Evolutionary conservation across 2,113 vertebrate species (phyloP), one percentile per base, ranked within the genome.

Genomic region (Gorsachius goisagi): DNA sequence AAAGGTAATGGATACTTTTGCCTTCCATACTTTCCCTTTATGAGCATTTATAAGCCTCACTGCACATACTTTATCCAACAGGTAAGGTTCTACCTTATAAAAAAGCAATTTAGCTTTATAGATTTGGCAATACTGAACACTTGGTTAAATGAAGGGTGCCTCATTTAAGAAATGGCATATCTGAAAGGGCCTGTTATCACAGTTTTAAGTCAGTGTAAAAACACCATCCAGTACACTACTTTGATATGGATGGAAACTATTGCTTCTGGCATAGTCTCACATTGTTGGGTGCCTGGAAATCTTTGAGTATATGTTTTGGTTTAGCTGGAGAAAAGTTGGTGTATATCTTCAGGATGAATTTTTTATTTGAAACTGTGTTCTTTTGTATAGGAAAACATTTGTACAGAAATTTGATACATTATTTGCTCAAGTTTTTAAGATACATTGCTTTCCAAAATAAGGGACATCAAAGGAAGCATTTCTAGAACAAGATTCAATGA

Each of bases 51-150:
- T 94, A 96, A 96, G 96, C 93, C 95, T 96, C 95, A 88, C 89
- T 96, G 92, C 90, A 92, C 89, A 94, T 97, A 95, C 95, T 96
- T 97, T 95, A 94, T 93, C 91, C 92, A 97, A 96, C 96, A 95
- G 93, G 93, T 96, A 96, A 96, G 72, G 77, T 82, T 94, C 89
- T 95, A 94, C 89, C 90, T 95, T 96, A 97, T 96, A 95, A 96
- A 96, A 97, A 96, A 95, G 77, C 93, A 95, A 94, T 96, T 97
- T 96, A 96, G 81, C 90, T 94, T 97, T 97, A 97, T 94, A 87
- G 92, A 95, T 94, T 91, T 93, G 95, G 95, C 86, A 95, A 79
- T 92, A 86, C 44, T 78, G 78, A 95, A 49, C 78, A 67, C 88
- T 95, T 92, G 93, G 71, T 93, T 94, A 95, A 96, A 95, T 62